A percentile compares a stretch with the other conserved stretches of the same genome.
Conservation (phyloP, 2,888 invertebrate genomes). For the Hirtodrosophila alboralis region DNA sequence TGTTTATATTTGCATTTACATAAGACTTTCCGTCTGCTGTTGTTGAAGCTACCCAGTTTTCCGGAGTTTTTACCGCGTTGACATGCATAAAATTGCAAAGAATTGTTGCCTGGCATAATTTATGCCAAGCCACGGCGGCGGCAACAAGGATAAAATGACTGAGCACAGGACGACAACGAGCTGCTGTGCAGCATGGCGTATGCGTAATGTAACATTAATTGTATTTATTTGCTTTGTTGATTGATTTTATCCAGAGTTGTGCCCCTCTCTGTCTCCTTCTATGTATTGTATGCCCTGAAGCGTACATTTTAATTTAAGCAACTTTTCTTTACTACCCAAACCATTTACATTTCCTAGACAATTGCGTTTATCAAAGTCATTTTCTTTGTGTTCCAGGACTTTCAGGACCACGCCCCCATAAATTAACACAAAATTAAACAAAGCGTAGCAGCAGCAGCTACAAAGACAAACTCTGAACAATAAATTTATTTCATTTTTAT, state of each 20-base stretch:
- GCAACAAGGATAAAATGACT: background rate
- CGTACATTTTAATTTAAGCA: constrained; percentile 40
- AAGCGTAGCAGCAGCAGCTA: constrained; percentile 47
- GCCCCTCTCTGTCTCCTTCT: background rate
- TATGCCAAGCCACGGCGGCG: constrained; percentile 39
- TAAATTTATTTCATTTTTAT: constrained; percentile 74
- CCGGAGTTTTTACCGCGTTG: constrained; percentile 48
- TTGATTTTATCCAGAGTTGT: constrained; percentile 56
- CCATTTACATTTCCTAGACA: constrained; percentile 45
- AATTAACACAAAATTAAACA: constrained; percentile 71
- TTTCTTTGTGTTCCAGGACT: constrained; percentile 41
- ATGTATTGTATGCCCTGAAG: background rate
- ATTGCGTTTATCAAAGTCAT: constrained; percentile 75
- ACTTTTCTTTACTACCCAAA: background rate
- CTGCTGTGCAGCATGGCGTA: constrained; percentile 53
- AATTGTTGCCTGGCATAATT: constrained; percentile 63
- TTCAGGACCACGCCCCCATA: constrained; percentile 59
- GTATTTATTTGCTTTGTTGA: constrained; percentile 74
- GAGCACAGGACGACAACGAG: background rate
- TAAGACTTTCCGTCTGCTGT: constrained; percentile 30
- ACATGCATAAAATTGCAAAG: constrained; percentile 68
- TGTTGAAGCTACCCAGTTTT: background rate
- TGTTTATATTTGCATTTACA: constrained; percentile 49
- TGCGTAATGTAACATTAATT: constrained; percentile 73
- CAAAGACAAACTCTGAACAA: constrained; percentile 50